Conservation (phyloP, 2,113 vertebrate species). For the Egretta garzetta region DNA sequence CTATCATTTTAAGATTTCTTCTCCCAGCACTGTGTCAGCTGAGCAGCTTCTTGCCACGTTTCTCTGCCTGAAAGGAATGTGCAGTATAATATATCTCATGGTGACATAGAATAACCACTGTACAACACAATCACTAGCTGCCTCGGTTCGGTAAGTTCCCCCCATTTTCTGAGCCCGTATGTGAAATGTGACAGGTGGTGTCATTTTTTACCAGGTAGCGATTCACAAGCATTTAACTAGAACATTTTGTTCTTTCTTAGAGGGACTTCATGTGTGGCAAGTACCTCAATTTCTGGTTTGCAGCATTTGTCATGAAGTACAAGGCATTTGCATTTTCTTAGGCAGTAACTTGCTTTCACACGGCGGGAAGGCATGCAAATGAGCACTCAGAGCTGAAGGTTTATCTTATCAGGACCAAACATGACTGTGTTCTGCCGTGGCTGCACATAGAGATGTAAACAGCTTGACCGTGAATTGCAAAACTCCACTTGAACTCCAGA, state of each 20-base stretch:
- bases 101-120: background rate
- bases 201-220: background rate
- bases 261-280: background rate
- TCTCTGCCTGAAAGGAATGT: background rate
- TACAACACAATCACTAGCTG: background rate
- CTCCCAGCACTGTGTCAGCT: background rate
- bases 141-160: background rate
- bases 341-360: background rate
- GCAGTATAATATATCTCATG: background rate
- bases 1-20: background rate
- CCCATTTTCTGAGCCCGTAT: background rate
- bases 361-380: background rate
- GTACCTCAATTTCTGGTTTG: background rate
- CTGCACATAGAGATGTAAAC: background rate
- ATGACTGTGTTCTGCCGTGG: background rate
- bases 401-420: background rate
- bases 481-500: background rate
- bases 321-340: background rate
- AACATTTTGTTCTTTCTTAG: background rate
- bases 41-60: background rate
- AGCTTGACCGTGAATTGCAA: background rate
- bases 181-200: background rate
- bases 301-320: background rate
- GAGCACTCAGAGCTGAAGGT: background rate
- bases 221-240: background rate